Conservation (phyloP, 2,797 vertebrate genomes). For the Mus minutoides region DNA sequence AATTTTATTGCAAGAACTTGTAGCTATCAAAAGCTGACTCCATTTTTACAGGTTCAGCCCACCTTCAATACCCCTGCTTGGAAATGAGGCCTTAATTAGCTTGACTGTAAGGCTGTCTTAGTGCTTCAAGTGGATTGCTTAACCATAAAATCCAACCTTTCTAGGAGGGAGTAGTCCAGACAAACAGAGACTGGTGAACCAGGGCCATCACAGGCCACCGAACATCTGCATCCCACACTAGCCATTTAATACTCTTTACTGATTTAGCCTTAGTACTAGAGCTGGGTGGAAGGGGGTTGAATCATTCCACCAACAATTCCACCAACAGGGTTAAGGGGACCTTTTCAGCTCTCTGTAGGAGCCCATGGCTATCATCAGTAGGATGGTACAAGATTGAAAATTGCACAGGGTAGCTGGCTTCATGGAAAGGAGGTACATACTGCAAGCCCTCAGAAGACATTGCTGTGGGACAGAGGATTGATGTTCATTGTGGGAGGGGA, state of each 20-base stretch:
- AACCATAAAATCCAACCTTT: slow-evolving; percentile 68
- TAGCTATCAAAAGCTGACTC: slow-evolving; percentile 33
- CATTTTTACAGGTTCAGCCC: slow-evolving; percentile 65
- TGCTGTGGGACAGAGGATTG: neutral
- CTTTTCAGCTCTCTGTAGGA: neutral
- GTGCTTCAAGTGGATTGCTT: slow-evolving; percentile 42
- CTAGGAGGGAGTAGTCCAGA: slow-evolving; percentile 71
- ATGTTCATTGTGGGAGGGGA: neutral
- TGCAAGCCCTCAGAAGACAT: neutral
- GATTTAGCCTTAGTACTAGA: slow-evolving; percentile 63
- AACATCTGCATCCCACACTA: slow-evolving; percentile 70
- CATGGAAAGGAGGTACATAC: neutral
- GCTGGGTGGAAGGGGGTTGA: slow-evolving; percentile 49
- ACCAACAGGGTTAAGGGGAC: neutral
- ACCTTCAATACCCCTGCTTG: slow-evolving; percentile 29
- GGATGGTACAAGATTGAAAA: neutral
- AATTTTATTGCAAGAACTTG: slow-evolving; percentile 43
- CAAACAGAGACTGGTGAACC: neutral
- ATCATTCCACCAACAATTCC: neutral
- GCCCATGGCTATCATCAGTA: rapidly evolving
- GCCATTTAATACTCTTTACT: slow-evolving; percentile 74
- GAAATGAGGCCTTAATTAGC: slow-evolving; percentile 61
- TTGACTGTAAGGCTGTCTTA: slow-evolving; percentile 41
- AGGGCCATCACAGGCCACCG: slow-evolving; percentile 54
- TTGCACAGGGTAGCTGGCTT: rapidly evolving